Conservation (phyloP, 2,888 invertebrate genomes). For the Desoria tigrina region DNA sequence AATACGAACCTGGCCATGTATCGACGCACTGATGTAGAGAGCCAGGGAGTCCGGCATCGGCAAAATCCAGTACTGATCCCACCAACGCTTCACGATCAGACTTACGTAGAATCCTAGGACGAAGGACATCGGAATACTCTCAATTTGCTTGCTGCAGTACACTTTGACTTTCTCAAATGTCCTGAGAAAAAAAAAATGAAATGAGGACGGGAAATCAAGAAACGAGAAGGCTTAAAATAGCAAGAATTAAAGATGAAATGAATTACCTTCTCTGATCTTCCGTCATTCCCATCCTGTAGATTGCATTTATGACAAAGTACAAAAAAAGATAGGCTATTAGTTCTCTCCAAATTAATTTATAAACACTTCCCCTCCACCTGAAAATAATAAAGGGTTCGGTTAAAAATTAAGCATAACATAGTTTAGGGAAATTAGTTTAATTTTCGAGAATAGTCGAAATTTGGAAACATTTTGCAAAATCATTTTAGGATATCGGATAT, state of each 20-base stretch:
- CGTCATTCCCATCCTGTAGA: conserved; percentile 80
- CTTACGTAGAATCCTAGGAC: conserved; percentile 93
- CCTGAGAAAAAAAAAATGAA: conserved; percentile 62
- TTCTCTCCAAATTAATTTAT: conserved; percentile 93
- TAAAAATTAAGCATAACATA: too few species aligned
- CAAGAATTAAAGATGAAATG: too few species aligned
- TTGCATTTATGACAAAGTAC: conserved; percentile 82
- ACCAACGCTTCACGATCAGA: conserved; percentile 89
- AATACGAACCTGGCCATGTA: conserved; percentile 77
- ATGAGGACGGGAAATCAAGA: neutral
- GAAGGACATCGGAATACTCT: conserved; percentile 91
- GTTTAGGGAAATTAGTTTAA: too few species aligned
- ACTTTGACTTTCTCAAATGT: conserved; percentile 80
- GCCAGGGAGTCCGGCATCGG: conserved; percentile 94
- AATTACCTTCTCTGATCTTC: conserved; percentile 78
- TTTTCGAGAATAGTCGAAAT: neutral
- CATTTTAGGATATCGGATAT: too few species aligned
- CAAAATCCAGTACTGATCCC: conserved; percentile 88
- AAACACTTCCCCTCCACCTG: conserved; percentile 95
- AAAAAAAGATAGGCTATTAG: conserved; percentile 80
- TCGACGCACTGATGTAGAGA: conserved; percentile 85
- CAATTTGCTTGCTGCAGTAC: conserved; percentile 84
- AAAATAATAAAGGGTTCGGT: too few species aligned
- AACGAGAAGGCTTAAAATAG: neutral
- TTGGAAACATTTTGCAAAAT: too few species aligned